Evolutionary conservation across 2,888 invertebrate genomes (phyloP), one percentile per base, ranked within the genome.

Genomic region (Drosophila mulleri): DNA sequence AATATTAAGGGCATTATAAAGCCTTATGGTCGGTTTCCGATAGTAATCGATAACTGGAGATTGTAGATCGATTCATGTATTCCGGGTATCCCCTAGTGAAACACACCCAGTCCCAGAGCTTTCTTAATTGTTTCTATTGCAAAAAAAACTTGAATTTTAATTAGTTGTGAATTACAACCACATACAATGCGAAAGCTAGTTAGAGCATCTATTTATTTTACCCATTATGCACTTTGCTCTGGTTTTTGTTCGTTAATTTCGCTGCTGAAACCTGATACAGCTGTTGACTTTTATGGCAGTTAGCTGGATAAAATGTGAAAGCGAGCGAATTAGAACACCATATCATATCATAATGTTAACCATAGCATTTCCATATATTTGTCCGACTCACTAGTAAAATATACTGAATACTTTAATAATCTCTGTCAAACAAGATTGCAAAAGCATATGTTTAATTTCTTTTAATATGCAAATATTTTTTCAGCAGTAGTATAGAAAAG

Each of bases 91-190:
- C 8, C 12, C 6, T 50, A 12, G 12, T 23, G 12, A 3, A 7
- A 11, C n/a, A 14, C 41, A 14, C 20, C 12, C 6, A 5, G 6
- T 9, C 29, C 11, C 3, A 50, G 32, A 32, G 12, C 6, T 32
- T 18, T 11, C n/a, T 29, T 26, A 26, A 12, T 50, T 35, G 2
- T 35, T 18, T 32, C 29, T n/a, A 47, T 8, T 52, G 26, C 12
- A 32, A 45, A 20, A 12, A 18, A 5, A 12, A 5, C n/a, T 20
- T 32, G 16, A 9, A 18, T 11, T 18, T 67, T 26, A 26, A 42
- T 16, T 23, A 48, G 20, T 54, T 54, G 47, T 18, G 45, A 65
- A 65, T 61, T 61, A 5, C 35, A 64, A 48, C 6, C 48, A 32
- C 42, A 52, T 11, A 60, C 35, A 44, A 7, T 29, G 18, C 32